Evolutionary conservation across 2,113 vertebrate genomes (phyloP).

Genomic region (Chaetorhynchus papuensis): DNA sequence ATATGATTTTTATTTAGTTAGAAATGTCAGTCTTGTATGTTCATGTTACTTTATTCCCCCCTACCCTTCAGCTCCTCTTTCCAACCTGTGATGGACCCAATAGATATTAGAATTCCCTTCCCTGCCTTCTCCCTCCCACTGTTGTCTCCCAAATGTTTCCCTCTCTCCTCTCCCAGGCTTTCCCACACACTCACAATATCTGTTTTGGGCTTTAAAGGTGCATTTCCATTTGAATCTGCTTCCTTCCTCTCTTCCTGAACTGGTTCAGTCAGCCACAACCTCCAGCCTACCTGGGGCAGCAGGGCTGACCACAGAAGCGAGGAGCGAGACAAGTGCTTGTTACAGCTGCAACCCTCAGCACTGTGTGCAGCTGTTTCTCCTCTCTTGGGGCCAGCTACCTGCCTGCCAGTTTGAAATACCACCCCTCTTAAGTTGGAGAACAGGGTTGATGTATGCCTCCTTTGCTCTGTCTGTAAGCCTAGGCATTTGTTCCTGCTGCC

Average conservation of each 20-base stretch:
- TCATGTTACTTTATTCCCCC: neutral
- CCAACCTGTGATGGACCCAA: neutral
- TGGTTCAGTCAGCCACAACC: neutral
- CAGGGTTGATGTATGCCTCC: neutral
- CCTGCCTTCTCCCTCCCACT: accelerated
- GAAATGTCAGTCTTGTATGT: neutral
- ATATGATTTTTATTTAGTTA: neutral
- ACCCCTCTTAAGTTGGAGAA: neutral
- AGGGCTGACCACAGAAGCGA: neutral
- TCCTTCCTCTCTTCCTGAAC: neutral
- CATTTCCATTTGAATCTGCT: neutral
- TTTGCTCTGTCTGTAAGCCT: neutral
- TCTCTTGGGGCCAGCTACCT: neutral
- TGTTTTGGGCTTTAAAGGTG: neutral
- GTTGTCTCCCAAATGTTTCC: neutral
- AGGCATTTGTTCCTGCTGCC: neutral
- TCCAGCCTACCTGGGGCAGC: neutral
- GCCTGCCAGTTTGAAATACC: neutral
- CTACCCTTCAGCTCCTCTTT: neutral
- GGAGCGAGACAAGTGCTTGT: neutral
- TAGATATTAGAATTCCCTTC: neutral
- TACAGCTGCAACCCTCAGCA: neutral
- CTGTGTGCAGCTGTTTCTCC: neutral
- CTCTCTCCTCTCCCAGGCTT: neutral
- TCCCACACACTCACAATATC: neutral